Evolutionary conservation across 2,113 vertebrate genomes (phyloP), one percentile per base, ranked within the genome.

Genomic region (Cyanistes caeruleus): DNA sequence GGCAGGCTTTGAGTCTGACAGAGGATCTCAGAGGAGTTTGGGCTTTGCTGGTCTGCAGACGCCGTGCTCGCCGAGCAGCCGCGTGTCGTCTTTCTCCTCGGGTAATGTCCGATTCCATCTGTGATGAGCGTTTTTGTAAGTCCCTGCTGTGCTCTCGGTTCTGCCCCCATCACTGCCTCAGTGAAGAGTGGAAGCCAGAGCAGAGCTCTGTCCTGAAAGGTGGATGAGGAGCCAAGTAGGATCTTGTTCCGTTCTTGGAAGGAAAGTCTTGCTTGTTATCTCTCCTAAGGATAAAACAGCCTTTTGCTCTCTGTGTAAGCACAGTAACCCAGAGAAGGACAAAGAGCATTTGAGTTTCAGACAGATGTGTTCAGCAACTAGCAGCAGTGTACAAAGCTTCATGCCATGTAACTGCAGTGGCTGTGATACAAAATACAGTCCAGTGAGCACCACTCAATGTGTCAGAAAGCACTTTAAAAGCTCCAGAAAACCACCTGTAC

Each of bases 11-110:
- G 98, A 99, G 77, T 98, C 98, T 3, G 99, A 99, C 84, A 94
- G 99, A 84, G 98, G 98, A 3, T 98, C 99, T 2, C 99, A 99
- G 93, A 98, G 99, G 64, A 98, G 97, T 95, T 93, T 99, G 92
- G 98, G 98, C 49, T 99, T 98, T 70, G 98, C 98, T 37, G 98
- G 98, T 60, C 96, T 98, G 87, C 98, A 98, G 30, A 92, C 97
- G 4, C 98, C 98, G 5, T 98, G 99, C 77, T 98, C 98, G 81
- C 98, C 98, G 5, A 98, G 97, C 96, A 98, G 97, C 48, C 97
- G 98, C 5, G 98, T 97, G 21, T 97, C 98, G 0, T 98, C 99
- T 31, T 99, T 98, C 93, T 98, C 98, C 25, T 98, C 98, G 18
- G 98, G 98, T 99, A 97, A 97, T 33, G 35, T 21, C 81, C 28